A percentile compares a stretch with the other conserved stretches of the same genome.
These are phyloP conservation scores for Sisyra nigra DNA, from an alignment of 2,888 invertebrate species.

Conservation along the genomic window DNA sequence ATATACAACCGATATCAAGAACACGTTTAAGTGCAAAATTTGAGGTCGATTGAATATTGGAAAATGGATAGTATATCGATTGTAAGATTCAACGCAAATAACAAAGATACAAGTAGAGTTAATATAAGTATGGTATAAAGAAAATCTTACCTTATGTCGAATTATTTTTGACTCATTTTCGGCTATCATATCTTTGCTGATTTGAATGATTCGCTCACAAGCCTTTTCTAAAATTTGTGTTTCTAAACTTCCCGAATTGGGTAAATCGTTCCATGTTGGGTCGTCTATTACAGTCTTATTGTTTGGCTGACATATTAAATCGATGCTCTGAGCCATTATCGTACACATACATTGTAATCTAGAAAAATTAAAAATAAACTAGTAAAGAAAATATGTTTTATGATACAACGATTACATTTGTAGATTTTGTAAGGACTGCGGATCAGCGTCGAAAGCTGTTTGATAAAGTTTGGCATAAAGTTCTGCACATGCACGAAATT, in stretches of 20 bases:
- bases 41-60: no score
- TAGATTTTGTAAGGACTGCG: slow-evolving; percentile 55
- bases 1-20: no score
- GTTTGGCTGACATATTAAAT: slow-evolving; percentile 42
- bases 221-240: slow-evolving; percentile 2
- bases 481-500: slow-evolving; percentile 54
- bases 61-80: no score
- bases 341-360: slow-evolving; percentile 69
- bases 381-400: neutral
- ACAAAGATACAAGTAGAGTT: no score
- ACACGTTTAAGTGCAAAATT: no score
- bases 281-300: slow-evolving; percentile 22
- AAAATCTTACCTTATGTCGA: slow-evolving; percentile 26
- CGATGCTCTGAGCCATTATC: slow-evolving; percentile 57
- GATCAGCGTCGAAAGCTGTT: slow-evolving; percentile 75
- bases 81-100: no score
- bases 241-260: slow-evolving; percentile 3
- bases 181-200: slow-evolving; percentile 23
- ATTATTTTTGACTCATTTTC: slow-evolving; percentile 24
- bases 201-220: slow-evolving; percentile 18
- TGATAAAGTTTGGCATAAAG: slow-evolving; percentile 63
- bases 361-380: slow-evolving; percentile 12
- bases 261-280: slow-evolving; percentile 13
- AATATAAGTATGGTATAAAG: no score
- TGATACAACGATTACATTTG: slow-evolving; percentile 32